Evolutionary conservation across 2,113 vertebrate genomes (phyloP), one percentile per base, ranked within the genome.

Genomic region (Scalopus aquaticus): DNA sequence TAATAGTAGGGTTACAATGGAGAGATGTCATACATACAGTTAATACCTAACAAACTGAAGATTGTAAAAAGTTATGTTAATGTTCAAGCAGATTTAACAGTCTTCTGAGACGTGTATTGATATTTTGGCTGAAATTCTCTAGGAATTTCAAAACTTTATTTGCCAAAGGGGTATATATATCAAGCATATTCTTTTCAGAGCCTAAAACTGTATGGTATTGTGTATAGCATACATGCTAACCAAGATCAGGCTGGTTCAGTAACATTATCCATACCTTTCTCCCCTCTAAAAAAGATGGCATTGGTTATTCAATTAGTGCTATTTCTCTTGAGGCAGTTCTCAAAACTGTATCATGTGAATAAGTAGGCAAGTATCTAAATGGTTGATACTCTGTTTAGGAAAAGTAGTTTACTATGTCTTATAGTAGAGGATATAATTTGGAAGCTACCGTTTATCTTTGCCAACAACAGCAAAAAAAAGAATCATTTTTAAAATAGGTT

Each of bases 301-400:
- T 32, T 91, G 35, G 70, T 62, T 85, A 92, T 95, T 95, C 88
- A 95, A 6, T 88, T 82, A 90, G 46, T 80, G 62, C 20, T 56
- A 82, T 70, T 90, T 95, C 84, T 96, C 95, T 77, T 72, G 94
- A 96, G 87, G 93, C 86, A 73, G 65, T 97, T 97, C 73, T 97
- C 39, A 85, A 82, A 95, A 78, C 32, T 10, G 12, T 82, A 32
- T n/a, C 20, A n/a, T 9, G 17, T 44, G n/a, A 90, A 65, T 24
- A 84, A 76, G 51, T 64, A 11, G 35, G 13, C 17, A 32, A 73
- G 32, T 56, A 60, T 7, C 65, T 69, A 65, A 87, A 37, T 73
- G 22, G 4, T 72, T 80, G 67, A 51, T 93, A 65, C 81, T 88
- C 77, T 92, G 35, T 88, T 54, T 56, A 49, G 37, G 24, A 77